Evolutionary conservation across 1,140 invertebrate species (phyloP).

Genomic region (Cheumatopsyche charites): DNA sequence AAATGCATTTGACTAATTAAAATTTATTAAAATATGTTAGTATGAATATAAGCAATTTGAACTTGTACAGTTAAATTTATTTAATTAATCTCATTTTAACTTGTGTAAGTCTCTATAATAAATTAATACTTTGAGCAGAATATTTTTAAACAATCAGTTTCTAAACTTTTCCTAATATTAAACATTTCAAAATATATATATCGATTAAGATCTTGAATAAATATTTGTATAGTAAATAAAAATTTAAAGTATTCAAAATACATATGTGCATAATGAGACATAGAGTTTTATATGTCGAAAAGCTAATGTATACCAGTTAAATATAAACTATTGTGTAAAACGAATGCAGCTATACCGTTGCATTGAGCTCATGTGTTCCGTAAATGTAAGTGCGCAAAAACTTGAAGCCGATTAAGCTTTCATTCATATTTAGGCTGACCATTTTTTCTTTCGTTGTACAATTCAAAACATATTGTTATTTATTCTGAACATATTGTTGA

Average conservation of each 20-base stretch:
- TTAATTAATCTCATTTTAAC: constrained; percentile 42
- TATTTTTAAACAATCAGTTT: constrained; percentile 46
- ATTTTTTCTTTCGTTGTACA: not conserved
- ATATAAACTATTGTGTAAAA: constrained; percentile 28
- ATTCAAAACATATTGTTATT: not conserved
- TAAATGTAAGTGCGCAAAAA: constrained; percentile 39
- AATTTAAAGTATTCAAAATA: constrained; percentile 32
- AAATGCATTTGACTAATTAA: constrained; percentile 36
- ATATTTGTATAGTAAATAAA: constrained; percentile 38
- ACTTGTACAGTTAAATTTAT: constrained; percentile 45
- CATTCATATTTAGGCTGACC: not conserved
- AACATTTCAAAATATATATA: constrained; percentile 38
- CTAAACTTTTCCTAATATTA: constrained; percentile 46
- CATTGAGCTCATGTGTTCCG: constrained; percentile 37
- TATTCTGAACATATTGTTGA: not conserved
- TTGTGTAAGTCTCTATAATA: constrained; percentile 45
- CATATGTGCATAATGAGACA: constrained; percentile 34
- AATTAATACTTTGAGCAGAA: constrained; percentile 43
- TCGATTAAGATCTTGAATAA: constrained; percentile 42
- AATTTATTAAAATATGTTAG: constrained; percentile 29
- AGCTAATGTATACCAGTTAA: constrained; percentile 46
- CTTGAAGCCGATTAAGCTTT: constrained; percentile 9
- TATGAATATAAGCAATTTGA: constrained; percentile 42
- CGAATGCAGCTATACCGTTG: constrained; percentile 30
- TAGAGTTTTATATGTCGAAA: constrained; percentile 27